These are phyloP conservation scores for Perca schrenkii DNA, from an alignment of 2,113 vertebrate genomes.

Conservation along the genomic window DNA sequence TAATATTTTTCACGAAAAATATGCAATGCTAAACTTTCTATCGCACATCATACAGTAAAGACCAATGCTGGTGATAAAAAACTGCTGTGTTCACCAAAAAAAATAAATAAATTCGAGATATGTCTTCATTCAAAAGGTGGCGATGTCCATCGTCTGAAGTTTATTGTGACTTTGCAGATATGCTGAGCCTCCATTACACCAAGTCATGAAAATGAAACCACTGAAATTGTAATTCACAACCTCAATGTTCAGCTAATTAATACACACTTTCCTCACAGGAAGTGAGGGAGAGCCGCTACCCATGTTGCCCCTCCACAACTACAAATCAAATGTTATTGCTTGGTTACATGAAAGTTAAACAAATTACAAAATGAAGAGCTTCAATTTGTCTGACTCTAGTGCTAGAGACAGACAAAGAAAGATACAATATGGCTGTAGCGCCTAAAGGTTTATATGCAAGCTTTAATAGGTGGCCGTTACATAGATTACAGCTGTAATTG, in stretches of 20 bases:
- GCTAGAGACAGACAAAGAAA: constrained; percentile 38
- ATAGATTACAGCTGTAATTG: constrained; percentile 59
- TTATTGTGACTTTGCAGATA: background rate
- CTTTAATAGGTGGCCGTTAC: constrained; percentile 57
- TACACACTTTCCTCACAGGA: constrained; percentile 1
- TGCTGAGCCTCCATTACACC: background rate
- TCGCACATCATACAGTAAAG: background rate
- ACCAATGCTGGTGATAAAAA: background rate
- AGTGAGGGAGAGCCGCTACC: background rate
- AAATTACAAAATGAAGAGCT: constrained; percentile 29
- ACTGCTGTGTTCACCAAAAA: background rate
- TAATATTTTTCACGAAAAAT: background rate
- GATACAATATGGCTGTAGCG: constrained; percentile 1
- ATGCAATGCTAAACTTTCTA: background rate
- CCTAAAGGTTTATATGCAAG: constrained; percentile 15
- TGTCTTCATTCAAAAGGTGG: background rate
- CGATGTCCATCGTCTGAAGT: background rate
- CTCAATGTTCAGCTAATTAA: constrained; percentile 11
- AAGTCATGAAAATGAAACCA: background rate
- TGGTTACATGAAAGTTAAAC: constrained; percentile 32
- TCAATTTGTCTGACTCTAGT: constrained; percentile 26
- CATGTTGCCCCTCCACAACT: background rate
- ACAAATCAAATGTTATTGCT: constrained; percentile 41
- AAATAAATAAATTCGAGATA: background rate
- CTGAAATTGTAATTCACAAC: background rate